phyloP scores from a whole-genome alignment of 2,113 vertebrate genomes.

The Sphaerodactylus townsendi region DNA sequence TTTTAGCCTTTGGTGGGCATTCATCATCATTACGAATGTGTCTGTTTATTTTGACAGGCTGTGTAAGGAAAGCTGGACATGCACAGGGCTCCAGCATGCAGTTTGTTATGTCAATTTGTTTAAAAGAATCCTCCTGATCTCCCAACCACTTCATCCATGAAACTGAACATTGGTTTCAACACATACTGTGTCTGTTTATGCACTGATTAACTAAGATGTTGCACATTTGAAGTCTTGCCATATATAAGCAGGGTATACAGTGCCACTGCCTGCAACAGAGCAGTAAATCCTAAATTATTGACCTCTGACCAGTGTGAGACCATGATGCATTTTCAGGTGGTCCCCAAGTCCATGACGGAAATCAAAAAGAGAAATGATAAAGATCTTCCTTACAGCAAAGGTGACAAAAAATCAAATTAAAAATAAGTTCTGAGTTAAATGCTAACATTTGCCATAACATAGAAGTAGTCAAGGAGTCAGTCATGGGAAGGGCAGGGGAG shows the following conservation, averaged over 20 bases:
- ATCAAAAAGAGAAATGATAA: neutral
- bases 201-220: neutral
- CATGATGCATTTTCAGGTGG: neutral
- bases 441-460: too few relatives aligned
- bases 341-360: neutral
- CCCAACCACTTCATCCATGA: neutral
- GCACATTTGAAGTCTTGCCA: neutral
- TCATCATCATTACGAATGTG: conserved; percentile 67
- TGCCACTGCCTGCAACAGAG: neutral
- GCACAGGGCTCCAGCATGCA: neutral
- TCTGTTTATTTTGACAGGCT: conserved; percentile 68
- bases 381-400: neutral
- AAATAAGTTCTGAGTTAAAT: neutral
- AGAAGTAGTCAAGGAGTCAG: too few relatives aligned
- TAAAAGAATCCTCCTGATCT: neutral
- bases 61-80: neutral
- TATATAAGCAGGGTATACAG: neutral
- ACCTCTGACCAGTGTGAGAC: neutral
- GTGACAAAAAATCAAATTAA: neutral
- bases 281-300: neutral
- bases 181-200: neutral
- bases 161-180: neutral
- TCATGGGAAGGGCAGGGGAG: too few relatives aligned
- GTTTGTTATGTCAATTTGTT: accelerated
- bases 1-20: conserved; percentile 64